Evolutionary conservation across 2,113 vertebrate genomes (phyloP), one percentile per base, ranked within the genome.

Genomic region (Vimba vimba): DNA sequence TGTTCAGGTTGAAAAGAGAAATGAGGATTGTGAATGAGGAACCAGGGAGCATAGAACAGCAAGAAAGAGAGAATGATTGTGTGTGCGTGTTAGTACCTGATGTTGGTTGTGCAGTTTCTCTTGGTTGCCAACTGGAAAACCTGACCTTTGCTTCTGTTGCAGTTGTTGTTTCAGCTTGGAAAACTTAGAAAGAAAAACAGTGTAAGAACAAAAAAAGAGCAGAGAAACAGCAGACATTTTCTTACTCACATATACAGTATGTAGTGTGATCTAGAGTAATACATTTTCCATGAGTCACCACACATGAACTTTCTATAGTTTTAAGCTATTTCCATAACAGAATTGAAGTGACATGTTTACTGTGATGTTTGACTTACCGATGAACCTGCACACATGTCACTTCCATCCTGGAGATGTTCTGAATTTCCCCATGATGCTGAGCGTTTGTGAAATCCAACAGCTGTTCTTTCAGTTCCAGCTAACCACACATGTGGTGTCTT

Each of bases 401-500:
- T 85, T 79, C 96, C 97, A 95, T 97, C 96, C 91, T 92, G 93
- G 79, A 96, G 94, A 91, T 96, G 95, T 88, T 96, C 97, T 21
- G 93, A 87, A 83, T 95, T 96, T 85, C 96, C 94, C 96, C 96
- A 97, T 9, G 97, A 98, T 1, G 96, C 96, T 0, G 96, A 97
- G 50, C 96, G 96, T 59, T 95, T 97, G 91, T 97, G 97, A 25
- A 88, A 88, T 10, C 90, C 87, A 91, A 91, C 90, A 10, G 88
- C 82, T 86, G 75, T 87, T 86, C 92, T 94, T 6, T 83, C 91
- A 50, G 91, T 93, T 3, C 89, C 91, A 4, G 96, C 94, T 0
- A 90, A 93, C 97, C 97, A 97, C 10, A 94, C 95, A 66, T 94
- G 93, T 27, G 97, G 97, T 0, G 97, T 97, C 97, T 97, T 91